Evolutionary conservation across 2,113 vertebrate genomes (phyloP), one percentile per base, ranked within the genome.

Genomic region (Paracanthobrama guichenoti): DNA sequence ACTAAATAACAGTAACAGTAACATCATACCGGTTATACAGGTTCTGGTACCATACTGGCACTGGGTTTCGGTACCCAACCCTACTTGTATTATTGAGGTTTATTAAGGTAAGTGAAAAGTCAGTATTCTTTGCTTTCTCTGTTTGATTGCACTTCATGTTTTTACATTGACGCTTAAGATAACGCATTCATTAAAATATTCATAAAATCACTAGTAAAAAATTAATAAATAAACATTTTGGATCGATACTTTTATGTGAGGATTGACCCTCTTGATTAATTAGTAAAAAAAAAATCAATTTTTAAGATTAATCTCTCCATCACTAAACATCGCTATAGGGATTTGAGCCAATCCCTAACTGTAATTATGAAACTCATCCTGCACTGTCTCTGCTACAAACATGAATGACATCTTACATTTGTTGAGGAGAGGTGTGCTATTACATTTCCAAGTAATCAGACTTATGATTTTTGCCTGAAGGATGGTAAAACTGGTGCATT

Each of bases 161-260:
- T 62, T 26, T 12, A 72, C 12, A 1, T 13, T 16, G n/a, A 73
- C 46, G 22, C n/a, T 48, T 73, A 73, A 48, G 13, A 26, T 16
- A 39, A 73, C 26, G 71, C 12, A 26, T 44, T 4, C 0, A 72
- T 72, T 46, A n/a, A n/a, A n/a, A n/a, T n/a, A n/a, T n/a, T n/a
- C n/a, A 74, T 48, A 26, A 74, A 74, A 42, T 6, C n/a, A 48
- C 71, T 74, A 16, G 39, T 55, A 55, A 55, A 24, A 53, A 31
- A 50, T 48, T 26, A 26, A 50, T 0, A 48, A 48, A 48, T 50
- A 14, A 50, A 9, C 24, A 50, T 6, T 48, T 74, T 28, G 12
- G 7, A 75, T 75, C 73, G 31, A 75, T 75, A 75, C 8, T 75
- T 75, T 16, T 53, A 28, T 53, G 46, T 75, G 14, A 53, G 44